Percentiles rank a stretch among this genome's conserved stretches.
Evolutionary conservation across 2,113 vertebrate genomes (phyloP).

Genomic region (Plecotus auritus): DNA sequence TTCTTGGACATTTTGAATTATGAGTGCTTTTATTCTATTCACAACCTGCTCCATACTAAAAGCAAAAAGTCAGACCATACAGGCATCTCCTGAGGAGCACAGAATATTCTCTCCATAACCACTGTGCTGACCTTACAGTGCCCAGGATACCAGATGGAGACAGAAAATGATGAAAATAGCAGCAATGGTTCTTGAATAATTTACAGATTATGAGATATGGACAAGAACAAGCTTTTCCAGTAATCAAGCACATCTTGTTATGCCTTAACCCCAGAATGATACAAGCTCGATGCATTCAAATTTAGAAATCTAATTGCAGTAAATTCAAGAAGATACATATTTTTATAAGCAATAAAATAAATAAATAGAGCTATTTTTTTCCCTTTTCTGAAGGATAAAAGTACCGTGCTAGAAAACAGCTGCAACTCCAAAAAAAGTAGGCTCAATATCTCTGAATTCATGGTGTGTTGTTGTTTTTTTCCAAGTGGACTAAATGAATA

Average conservation of each 20-base stretch:
- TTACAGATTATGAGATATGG: constrained; percentile 47
- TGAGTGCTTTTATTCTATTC: not conserved
- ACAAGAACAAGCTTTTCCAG: constrained; percentile 35
- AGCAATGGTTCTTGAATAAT: constrained; percentile 46
- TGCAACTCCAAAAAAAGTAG: constrained; percentile 55
- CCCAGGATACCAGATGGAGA: not conserved
- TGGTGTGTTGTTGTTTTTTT: not conserved
- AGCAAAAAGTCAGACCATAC: not conserved
- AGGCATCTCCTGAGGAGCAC: not conserved
- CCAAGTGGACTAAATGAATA: constrained; percentile 55
- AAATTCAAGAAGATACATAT: constrained; percentile 59
- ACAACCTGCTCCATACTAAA: not conserved
- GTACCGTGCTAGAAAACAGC: constrained; percentile 53
- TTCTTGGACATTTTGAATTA: not conserved
- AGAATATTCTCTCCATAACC: not conserved
- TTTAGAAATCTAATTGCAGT: constrained; percentile 67
- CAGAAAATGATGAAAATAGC: constrained; percentile 44
- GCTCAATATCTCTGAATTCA: constrained; percentile 34
- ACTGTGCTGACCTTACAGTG: not conserved
- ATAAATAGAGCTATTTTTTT: constrained; percentile 50
- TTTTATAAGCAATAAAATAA: constrained; percentile 51
- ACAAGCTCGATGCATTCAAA: constrained; percentile 50
- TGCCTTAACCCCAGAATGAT: constrained; percentile 43
- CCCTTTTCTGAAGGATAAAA: constrained; percentile 45
- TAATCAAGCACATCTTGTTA: constrained; percentile 54